Base-by-base conservation (phyloP, 2,888 invertebrate genomes). In the Mimachlamys varia region DNA sequence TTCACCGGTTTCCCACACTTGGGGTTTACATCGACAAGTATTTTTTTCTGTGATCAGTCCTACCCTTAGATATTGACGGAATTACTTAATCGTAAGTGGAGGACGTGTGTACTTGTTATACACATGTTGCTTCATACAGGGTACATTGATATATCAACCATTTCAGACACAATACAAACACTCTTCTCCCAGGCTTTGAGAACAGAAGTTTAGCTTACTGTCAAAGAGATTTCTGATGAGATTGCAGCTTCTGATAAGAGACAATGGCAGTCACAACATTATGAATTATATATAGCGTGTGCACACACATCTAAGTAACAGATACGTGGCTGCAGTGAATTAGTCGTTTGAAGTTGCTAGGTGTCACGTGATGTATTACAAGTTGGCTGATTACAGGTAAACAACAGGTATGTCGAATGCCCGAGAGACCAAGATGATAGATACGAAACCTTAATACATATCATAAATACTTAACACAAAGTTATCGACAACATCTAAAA, bases 211-310 rank as follows among this genome's bases (percentile, higher is more conserved):
- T 15, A 13, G 27, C 33, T 27, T 76, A 33, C 10, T 7, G 27
- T 76, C 27, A 76, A 76, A 76, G 76, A 76, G 76, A 76, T 76
- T 76, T 76, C 33, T 33, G 76, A 76, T 33, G 76, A 76, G 76
- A 76, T 76, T 76, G 76, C 7, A 76, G 27, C 33, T 3, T 76
- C 33, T 76, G 76, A 76, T 33, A 27, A 76, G 33, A 0, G 76
- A 22, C 15, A 33, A 27, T 12, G 33, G 33, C 13, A 76, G 76
- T 33, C 76, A 76, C 27, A 76, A 76, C 76, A 76, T 76, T 76
- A 19, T 76, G 33, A 27, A 76, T 76, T 33, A 76, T 76, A 33
- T 3, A 76, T 76, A 7, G 2, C 27, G 7, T 12, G 76, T 10
- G 27, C 76, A 7, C 22, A 76, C 76, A 76, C 33, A 76, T 33